Base-by-base conservation (phyloP, 2,888 invertebrate species). In the Dryomyza anilis region DNA sequence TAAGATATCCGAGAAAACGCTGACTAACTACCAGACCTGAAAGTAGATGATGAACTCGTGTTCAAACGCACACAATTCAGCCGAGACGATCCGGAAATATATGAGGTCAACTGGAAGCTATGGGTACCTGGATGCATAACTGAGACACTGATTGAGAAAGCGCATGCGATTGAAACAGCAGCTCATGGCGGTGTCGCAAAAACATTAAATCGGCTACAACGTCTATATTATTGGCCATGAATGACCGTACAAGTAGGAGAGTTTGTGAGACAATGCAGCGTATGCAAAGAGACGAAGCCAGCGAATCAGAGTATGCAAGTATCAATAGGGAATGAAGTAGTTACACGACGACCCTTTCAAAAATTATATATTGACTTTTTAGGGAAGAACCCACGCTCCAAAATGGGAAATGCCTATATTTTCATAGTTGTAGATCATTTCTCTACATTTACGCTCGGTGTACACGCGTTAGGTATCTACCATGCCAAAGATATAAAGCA, bases 151-250 rank as follows among this genome's bases (percentile, higher is more conserved):
- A 63, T 67, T 6, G 19, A n/a, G 12, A 27, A 43, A 30, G 66
- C 64, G 2, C 48, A 67, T 14, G 43, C n/a, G n/a, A n/a, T n/a
- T n/a, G n/a, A n/a, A n/a, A n/a, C n/a, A n/a, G n/a, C n/a, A n/a
- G n/a, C 57, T 2, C 30, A 68, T n/a, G 64, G 62, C 1, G 69
- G 67, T 1, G 46, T 67, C 7, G 43, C 57, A 4, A 69, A 67
- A 50, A 69, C 67, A 0, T 16, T 63, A 27, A 43, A 50, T 1
- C 25, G 63, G 8, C 2, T 67, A 1, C 45, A 16, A 25, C 16
- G 29, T 0, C 29, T 43, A 0, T 67, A 56, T 56, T 67, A 39
- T 29, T 67, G 65, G 59, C 67, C 62, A 0, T 30, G 46, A 33
- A 59, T 67, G 53, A 14, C 33, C 3, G 3, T 14, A 2, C 67